phyloP scores from a whole-genome alignment of 37 sponge, comb jelly and placozoan genomes.

The Diacarnus erythraeanus region DNA sequence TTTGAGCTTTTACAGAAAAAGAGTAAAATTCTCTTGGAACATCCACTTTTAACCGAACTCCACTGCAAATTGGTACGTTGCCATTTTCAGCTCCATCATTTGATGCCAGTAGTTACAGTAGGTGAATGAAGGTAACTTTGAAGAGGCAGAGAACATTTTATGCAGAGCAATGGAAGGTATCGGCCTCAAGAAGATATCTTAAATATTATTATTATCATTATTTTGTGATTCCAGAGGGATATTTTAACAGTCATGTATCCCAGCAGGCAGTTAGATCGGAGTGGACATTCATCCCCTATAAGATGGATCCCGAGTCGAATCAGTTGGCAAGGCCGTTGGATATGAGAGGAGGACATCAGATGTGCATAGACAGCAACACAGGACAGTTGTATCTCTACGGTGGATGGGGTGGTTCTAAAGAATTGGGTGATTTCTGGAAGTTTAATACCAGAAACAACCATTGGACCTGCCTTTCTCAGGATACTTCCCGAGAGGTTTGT shows the following conservation, averaged over 20 bases:
- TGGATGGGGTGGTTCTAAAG: conserved; percentile 87
- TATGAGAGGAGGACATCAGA: conserved; percentile 86
- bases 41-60: conserved; percentile 73
- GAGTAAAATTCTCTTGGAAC: conserved; percentile 69
- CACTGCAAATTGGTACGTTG: conserved; percentile 56
- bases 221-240: conserved; percentile 33
- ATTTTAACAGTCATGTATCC: conserved; percentile 39
- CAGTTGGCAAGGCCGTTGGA: conserved; percentile 32
- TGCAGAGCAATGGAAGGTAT: conserved; percentile 46
- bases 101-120: neutral
- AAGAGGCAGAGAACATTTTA: conserved; percentile 43
- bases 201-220: neutral
- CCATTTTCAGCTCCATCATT: neutral
- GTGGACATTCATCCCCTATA: conserved; percentile 37
- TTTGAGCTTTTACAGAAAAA: conserved; percentile 69
- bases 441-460: conserved; percentile 24
- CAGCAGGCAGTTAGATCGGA: conserved; percentile 48
- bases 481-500: conserved; percentile 55
- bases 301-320: neutral
- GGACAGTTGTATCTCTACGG: conserved; percentile 73
- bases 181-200: neutral
- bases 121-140: conserved; percentile 64
- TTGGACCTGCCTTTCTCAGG: conserved; percentile 70
- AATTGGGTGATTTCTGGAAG: conserved; percentile 85
- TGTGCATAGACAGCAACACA: conserved; percentile 67